These are phyloP conservation scores for Pseudomugil tenellus DNA, from an alignment of 2,797 vertebrate species.

Conservation along the genomic window DNA sequence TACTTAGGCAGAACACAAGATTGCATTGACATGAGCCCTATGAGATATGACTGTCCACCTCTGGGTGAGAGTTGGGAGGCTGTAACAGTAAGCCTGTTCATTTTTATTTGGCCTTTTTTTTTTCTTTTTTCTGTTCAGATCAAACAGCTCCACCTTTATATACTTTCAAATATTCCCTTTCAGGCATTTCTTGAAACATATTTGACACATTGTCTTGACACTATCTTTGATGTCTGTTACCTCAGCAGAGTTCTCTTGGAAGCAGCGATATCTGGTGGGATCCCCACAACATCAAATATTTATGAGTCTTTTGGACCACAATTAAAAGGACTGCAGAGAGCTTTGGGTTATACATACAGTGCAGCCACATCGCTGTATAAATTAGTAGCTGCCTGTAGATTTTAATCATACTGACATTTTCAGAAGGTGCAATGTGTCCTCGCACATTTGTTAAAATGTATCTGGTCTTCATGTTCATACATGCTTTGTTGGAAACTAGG, in stretches of 20 bases:
- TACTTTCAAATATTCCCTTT: conserved; percentile 67
- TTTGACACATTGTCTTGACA: conserved; percentile 72
- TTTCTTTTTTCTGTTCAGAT: conserved; percentile 30
- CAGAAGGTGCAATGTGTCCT: background rate
- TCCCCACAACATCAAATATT: conserved; percentile 68
- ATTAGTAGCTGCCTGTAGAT: conserved; percentile 36
- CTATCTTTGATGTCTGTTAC: conserved; percentile 76
- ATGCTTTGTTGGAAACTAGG: conserved; percentile 44
- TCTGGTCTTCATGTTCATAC: conserved; percentile 15
- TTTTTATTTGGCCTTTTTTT: conserved; percentile 32
- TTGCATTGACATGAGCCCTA: conserved; percentile 59
- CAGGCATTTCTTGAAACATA: conserved; percentile 56
- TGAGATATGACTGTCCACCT: conserved; percentile 58
- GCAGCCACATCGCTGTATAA: conserved; percentile 24
- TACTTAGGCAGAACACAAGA: conserved; percentile 69
- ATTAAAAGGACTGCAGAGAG: conserved; percentile 61
- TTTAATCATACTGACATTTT: conserved; percentile 6
- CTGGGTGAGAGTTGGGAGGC: conserved; percentile 50
- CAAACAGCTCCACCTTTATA: conserved; percentile 54
- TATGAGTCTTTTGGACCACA: conserved; percentile 66
- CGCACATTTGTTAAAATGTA: background rate
- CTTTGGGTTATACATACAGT: conserved; percentile 27
- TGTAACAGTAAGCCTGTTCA: conserved; percentile 21
- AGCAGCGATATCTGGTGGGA: conserved; percentile 62
- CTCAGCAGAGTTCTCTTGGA: conserved; percentile 62